phyloP scores from a whole-genome alignment of 2,113 vertebrate genomes.

The Dasyprocta punctata region DNA sequence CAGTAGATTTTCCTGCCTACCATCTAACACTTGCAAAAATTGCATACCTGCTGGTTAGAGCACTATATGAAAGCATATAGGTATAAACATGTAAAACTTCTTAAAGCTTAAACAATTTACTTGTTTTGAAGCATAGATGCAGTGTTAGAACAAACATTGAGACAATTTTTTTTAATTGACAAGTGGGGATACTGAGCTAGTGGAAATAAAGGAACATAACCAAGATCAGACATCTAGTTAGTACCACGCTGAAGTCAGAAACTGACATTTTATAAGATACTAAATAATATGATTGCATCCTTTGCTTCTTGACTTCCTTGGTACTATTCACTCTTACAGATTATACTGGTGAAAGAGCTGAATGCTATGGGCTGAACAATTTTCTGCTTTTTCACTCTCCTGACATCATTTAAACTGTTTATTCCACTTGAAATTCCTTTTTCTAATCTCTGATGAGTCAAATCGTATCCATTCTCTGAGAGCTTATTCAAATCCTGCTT shows the following conservation, averaged over 20 bases:
- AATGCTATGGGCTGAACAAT: not conserved
- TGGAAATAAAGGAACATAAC: not conserved
- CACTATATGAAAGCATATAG: not conserved
- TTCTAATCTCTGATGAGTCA: slow-evolving; percentile 27
- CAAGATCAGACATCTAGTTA: not conserved
- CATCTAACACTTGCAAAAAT: slow-evolving; percentile 1
- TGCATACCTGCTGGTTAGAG: not conserved
- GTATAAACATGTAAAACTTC: not conserved
- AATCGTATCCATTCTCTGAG: not conserved
- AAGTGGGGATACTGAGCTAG: not conserved
- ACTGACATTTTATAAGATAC: not conserved
- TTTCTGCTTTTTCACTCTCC: not conserved
- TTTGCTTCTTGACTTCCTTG: slow-evolving; percentile 14
- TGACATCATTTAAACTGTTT: not conserved
- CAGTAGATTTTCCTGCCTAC: slow-evolving; percentile 30
- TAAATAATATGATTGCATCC: slow-evolving; percentile 13
- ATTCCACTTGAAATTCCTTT: not conserved
- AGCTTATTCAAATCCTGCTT: not conserved
- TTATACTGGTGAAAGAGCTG: not conserved
- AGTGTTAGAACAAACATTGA: slow-evolving; percentile 2
- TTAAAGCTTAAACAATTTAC: not conserved
- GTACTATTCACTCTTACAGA: not conserved
- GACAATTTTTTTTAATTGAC: not conserved
- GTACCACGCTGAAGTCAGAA: slow-evolving; percentile 36
- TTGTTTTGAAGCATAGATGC: slow-evolving; percentile 3